phyloP scores from a whole-genome alignment of 1,140 invertebrate species.

The Bilobella aurantiaca region DNA sequence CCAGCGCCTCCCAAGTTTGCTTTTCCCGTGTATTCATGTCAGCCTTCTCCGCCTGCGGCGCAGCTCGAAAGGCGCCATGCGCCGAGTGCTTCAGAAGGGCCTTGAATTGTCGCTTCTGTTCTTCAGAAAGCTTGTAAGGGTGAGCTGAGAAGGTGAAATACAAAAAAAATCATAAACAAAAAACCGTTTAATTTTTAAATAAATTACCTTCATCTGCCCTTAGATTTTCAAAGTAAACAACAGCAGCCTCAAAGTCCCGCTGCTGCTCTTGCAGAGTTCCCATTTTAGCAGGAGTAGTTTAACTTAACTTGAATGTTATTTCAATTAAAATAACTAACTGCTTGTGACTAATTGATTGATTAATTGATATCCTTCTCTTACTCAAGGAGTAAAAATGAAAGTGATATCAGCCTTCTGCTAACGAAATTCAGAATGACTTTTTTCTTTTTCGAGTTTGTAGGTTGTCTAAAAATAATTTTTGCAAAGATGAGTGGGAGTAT shows the following conservation, averaged over 20 bases:
- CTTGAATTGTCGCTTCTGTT: constrained; percentile 1
- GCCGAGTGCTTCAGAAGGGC: constrained; percentile 14
- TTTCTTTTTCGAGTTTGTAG: too few relatives aligned
- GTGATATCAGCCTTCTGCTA: too few relatives aligned
- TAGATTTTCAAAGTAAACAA: constrained; percentile 14
- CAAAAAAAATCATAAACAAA: neutral
- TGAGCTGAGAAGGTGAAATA: constrained; percentile 4
- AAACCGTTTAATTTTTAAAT: neutral
- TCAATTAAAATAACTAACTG: too few relatives aligned
- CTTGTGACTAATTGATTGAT: too few relatives aligned
- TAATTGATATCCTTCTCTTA: too few relatives aligned
- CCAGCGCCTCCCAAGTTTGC: constrained; percentile 19
- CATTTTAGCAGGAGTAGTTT: too few relatives aligned
- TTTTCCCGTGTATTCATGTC: constrained; percentile 12
- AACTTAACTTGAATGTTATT: neutral
- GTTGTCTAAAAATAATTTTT: too few relatives aligned
- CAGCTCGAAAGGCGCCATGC: constrained; percentile 16
- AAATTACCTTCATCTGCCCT: constrained; percentile 17
- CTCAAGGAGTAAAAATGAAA: too few relatives aligned
- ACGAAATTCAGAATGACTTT: too few relatives aligned
- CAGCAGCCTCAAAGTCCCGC: constrained; percentile 7
- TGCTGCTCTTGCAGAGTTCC: constrained; percentile 17
- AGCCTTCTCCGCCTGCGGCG: neutral
- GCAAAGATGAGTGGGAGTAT: too few relatives aligned
- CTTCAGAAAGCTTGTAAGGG: constrained; percentile 15